phyloP scores from a whole-genome alignment of 1,140 invertebrate genomes.

The Drosophila nigrodunni region DNA sequence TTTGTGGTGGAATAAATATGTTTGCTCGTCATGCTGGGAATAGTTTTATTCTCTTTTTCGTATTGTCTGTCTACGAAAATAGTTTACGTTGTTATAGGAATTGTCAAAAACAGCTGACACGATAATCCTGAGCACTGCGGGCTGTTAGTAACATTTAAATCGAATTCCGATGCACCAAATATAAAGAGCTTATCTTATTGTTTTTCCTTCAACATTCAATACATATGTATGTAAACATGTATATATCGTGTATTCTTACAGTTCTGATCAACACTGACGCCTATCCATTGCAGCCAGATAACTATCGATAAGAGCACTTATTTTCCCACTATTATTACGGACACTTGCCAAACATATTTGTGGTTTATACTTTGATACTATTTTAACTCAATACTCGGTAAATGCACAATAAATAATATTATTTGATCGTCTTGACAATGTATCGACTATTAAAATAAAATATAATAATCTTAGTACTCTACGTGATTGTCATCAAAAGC shows the following conservation, averaged over 20 bases:
- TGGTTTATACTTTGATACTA: too few relatives aligned
- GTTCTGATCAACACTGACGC: slow-evolving; percentile 6
- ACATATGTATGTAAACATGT: slow-evolving; percentile 26
- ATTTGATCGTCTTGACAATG: too few relatives aligned
- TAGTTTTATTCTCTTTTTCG: slow-evolving; percentile 31
- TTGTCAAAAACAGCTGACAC: slow-evolving; percentile 38
- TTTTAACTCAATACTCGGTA: too few relatives aligned
- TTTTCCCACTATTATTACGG: too few relatives aligned
- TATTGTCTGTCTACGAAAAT: slow-evolving; percentile 21
- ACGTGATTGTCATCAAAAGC: not conserved
- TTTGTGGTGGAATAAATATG: slow-evolving; percentile 93
- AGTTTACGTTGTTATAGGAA: slow-evolving; percentile 10
- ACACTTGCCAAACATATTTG: too few relatives aligned
- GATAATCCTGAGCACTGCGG: slow-evolving; percentile 19
- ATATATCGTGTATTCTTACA: slow-evolving; percentile 17
- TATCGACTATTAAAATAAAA: not conserved
- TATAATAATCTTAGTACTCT: not conserved
- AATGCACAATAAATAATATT: too few relatives aligned
- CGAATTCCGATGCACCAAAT: slow-evolving; percentile 29
- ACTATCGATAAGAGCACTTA: not conserved
- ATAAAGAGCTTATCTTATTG: slow-evolving; percentile 38
- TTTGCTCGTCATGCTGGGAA: slow-evolving; percentile 89
- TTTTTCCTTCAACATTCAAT: slow-evolving; percentile 39
- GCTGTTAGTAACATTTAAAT: slow-evolving; percentile 35
- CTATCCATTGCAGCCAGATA: not conserved